Percentiles rank a stretch among this genome's conserved stretches.
phyloP scores from a whole-genome alignment of 1,140 invertebrate species.

The Atopsyche davidsoni region DNA sequence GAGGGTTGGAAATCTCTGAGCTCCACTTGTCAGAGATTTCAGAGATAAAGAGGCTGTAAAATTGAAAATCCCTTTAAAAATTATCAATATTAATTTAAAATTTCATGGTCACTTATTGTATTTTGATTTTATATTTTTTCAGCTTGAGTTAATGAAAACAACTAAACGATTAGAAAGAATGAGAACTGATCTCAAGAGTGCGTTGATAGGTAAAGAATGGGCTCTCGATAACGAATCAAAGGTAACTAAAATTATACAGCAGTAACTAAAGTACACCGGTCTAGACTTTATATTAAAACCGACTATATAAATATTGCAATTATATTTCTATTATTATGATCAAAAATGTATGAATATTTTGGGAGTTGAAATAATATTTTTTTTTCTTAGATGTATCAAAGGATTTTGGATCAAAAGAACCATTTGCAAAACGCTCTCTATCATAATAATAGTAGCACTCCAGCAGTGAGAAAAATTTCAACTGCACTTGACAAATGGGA shows the following conservation, averaged over 20 bases:
- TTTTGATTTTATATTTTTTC: too few relatives aligned
- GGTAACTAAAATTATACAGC: constrained; percentile 30
- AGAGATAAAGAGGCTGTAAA: too few relatives aligned
- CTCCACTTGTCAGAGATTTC: too few relatives aligned
- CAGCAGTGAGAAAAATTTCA: constrained; percentile 31
- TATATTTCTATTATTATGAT: neutral
- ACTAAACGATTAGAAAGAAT: constrained; percentile 48
- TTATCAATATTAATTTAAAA: too few relatives aligned
- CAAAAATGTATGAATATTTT: neutral
- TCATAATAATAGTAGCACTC: constrained; percentile 9
- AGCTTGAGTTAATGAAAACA: constrained; percentile 46
- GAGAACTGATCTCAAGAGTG: constrained; percentile 47
- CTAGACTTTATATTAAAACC: neutral
- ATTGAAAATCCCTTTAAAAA: too few relatives aligned
- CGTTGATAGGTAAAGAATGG: constrained; percentile 46
- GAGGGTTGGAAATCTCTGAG: too few relatives aligned
- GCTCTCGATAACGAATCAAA: constrained; percentile 48
- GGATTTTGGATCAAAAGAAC: constrained; percentile 27
- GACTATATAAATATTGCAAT: neutral
- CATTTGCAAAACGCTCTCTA: constrained; percentile 28
- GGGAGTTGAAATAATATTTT: neutral
- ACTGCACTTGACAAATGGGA: constrained; percentile 36
- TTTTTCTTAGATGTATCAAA: constrained; percentile 21
- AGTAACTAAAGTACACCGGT: neutral
- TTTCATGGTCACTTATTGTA: too few relatives aligned